These are phyloP conservation scores for Anagrus nilaparvatae DNA, from an alignment of 1,140 invertebrate species.

Conservation along the genomic window DNA sequence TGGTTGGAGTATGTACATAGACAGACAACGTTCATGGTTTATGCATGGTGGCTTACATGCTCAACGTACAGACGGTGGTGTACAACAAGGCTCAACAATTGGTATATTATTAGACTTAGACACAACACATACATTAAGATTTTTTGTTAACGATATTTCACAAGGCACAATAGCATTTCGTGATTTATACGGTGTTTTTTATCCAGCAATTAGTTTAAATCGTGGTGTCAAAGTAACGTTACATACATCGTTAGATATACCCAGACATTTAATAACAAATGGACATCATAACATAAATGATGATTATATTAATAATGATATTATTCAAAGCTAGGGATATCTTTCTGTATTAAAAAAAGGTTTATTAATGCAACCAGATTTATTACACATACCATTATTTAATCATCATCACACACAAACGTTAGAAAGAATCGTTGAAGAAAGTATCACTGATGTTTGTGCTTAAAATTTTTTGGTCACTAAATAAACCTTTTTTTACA, in stretches of 20 bases:
- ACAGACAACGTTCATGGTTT: conserved; percentile 89
- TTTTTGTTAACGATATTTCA: conserved; percentile 89
- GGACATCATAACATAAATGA: conserved; percentile 30
- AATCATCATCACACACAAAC: conserved; percentile 85
- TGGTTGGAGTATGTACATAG: conserved; percentile 98
- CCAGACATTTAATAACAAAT: conserved; percentile 39
- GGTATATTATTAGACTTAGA: conserved; percentile 89
- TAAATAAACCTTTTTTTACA: too few relatives aligned
- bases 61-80: conserved; percentile 81
- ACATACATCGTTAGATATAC: conserved; percentile 84
- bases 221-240: conserved; percentile 88
- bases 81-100: conserved; percentile 73
- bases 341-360: conserved; percentile 40
- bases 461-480: too few relatives aligned
- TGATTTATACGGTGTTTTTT: conserved; percentile 88
- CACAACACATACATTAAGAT: conserved; percentile 71
- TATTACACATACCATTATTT: conserved; percentile 42
- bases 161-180: conserved; percentile 81
- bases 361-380: conserved; percentile 32
- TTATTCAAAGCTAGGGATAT: conserved; percentile 44
- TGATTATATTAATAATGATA: conserved; percentile 22
- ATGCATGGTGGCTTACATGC: conserved; percentile 88
- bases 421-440: conserved; percentile 37
- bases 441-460: conserved; percentile 26
- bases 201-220: conserved; percentile 94